These are phyloP conservation scores for Chelonoidis abingdonii DNA, from an alignment of 2,113 vertebrate genomes.

Conservation along the genomic window DNA sequence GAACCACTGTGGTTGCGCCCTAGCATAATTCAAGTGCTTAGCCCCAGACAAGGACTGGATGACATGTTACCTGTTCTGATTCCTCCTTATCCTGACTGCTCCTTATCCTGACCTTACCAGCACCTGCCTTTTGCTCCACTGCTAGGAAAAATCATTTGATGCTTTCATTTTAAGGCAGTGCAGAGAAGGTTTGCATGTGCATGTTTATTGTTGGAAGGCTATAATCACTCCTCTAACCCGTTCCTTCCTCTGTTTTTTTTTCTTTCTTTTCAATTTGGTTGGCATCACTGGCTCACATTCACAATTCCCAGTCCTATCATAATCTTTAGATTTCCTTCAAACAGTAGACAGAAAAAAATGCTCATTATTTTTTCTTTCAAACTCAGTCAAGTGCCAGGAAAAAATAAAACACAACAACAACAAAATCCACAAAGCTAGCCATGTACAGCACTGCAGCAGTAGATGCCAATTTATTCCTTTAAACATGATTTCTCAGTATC, in stretches of 20 bases:
- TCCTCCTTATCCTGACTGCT: neutral
- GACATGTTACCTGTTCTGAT: neutral
- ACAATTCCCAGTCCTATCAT: slow-evolving; percentile 8
- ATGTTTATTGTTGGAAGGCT: slow-evolving; percentile 7
- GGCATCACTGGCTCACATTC: slow-evolving; percentile 9
- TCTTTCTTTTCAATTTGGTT: slow-evolving; percentile 12
- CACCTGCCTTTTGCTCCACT: slow-evolving; percentile 2
- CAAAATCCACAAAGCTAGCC: neutral
- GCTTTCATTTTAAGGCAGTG: neutral
- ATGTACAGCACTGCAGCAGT: slow-evolving; percentile 30
- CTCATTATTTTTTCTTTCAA: slow-evolving; percentile 74
- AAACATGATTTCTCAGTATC: slow-evolving; percentile 44
- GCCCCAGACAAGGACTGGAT: neutral
- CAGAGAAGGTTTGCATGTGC: neutral
- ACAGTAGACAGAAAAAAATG: slow-evolving; percentile 46
- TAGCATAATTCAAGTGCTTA: neutral
- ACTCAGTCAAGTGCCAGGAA: slow-evolving; percentile 50
- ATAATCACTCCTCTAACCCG: neutral
- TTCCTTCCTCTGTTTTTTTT: slow-evolving; percentile 18
- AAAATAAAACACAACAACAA: slow-evolving; percentile 20
- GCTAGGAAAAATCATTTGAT: neutral
- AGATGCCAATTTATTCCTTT: slow-evolving; percentile 61
- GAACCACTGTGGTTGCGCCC: neutral
- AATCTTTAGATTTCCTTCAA: slow-evolving; percentile 46
- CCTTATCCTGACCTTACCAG: neutral